Evolutionary conservation across 1,140 invertebrate genomes (phyloP).

Genomic region (Polypedilum pembai): DNA sequence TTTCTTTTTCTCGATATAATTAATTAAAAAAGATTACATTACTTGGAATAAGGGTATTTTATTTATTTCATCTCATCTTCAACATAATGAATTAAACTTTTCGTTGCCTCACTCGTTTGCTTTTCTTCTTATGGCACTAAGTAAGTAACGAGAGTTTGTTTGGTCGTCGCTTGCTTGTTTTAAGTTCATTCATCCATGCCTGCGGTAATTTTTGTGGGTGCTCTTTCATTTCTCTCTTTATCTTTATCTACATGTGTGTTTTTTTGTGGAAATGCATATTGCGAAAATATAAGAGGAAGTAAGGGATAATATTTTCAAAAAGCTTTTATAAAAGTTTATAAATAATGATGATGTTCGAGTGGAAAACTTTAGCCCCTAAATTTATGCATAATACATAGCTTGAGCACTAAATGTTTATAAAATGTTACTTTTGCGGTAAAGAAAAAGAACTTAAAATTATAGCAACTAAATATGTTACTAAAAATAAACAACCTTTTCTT

Average conservation of each 20-base stretch:
- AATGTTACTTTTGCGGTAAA: neutral
- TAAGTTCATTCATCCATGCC: neutral
- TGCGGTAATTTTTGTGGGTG: neutral
- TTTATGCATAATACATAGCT: neutral
- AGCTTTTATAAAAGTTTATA: too few species aligned
- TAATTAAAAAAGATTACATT: constrained; percentile 25
- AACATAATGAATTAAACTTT: neutral
- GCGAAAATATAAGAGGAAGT: too few species aligned
- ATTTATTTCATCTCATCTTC: constrained; percentile 13
- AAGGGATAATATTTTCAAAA: too few species aligned
- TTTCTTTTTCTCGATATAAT: constrained; percentile 19
- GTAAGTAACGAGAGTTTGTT: too few species aligned
- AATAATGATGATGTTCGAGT: too few species aligned
- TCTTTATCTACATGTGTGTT: too few species aligned
- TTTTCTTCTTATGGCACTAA: too few species aligned
- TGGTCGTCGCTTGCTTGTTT: neutral
- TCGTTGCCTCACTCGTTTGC: neutral
- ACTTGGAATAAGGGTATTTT: neutral
- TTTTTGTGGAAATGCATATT: too few species aligned
- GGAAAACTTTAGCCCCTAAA: neutral
- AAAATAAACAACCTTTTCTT: neutral
- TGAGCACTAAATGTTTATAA: neutral
- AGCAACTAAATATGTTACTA: neutral
- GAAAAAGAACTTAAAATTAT: too few species aligned
- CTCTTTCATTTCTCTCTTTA: too few species aligned